These are phyloP conservation scores for Nyctibius grandis DNA, from an alignment of 2,797 vertebrate species.

Conservation along the genomic window DNA sequence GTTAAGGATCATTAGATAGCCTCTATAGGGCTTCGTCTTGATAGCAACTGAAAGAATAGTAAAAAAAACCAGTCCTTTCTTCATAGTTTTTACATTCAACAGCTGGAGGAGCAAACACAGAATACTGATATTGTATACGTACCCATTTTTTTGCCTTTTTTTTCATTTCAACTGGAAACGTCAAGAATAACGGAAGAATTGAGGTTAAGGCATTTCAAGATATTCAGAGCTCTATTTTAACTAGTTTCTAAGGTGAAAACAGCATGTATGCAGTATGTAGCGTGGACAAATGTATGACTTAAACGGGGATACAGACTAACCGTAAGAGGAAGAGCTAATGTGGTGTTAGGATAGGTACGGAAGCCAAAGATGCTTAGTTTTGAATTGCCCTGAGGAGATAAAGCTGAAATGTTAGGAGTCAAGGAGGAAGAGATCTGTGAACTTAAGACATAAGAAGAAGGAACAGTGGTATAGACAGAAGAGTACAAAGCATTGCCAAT, in stretches of 20 bases:
- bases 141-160: background rate
- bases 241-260: background rate
- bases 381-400: no score
- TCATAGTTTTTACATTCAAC: background rate
- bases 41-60: background rate
- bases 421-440: background rate
- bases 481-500: background rate
- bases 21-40: background rate
- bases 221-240: background rate
- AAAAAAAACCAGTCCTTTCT: background rate
- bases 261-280: background rate
- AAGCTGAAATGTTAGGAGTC: no score
- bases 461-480: background rate
- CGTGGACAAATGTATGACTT: background rate
- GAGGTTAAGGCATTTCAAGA: background rate
- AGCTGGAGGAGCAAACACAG: background rate
- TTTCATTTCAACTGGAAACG: background rate
- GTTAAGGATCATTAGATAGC: background rate
- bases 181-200: background rate
- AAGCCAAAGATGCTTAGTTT: background rate
- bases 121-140: fast-evolving
- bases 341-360: background rate
- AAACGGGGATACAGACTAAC: background rate
- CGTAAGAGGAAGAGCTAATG: background rate
- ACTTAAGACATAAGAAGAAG: background rate